A percentile compares a stretch with the other conserved stretches of the same genome.
phyloP scores from a whole-genome alignment of 1,140 invertebrate species.

The Saccostrea glomerata region DNA sequence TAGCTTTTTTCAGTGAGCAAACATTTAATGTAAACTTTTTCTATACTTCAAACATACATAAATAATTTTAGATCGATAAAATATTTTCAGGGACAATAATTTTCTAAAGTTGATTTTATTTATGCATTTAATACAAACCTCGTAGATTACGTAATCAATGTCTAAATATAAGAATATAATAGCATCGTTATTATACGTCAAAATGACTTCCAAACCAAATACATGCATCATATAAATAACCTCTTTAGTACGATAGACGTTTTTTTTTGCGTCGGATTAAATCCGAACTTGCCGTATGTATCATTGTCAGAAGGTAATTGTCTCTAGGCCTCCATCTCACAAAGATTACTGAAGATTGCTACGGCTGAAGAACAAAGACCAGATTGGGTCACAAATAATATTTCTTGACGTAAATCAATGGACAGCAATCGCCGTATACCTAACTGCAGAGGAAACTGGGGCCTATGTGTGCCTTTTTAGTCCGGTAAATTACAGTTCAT shows the following conservation, averaged over 20 bases:
- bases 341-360: conserved; percentile 36
- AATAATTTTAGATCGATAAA: not conserved
- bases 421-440: conserved; percentile 22
- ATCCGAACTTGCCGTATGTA: not conserved
- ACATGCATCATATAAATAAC: not conserved
- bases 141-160: not conserved
- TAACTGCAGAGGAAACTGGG: conserved; percentile 13
- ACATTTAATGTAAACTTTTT: not conserved
- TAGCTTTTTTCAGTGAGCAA: not conserved
- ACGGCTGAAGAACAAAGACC: conserved; percentile 20
- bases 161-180: not conserved
- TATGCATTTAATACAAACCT: not conserved
- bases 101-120: not conserved
- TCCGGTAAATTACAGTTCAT: not conserved
- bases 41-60: not conserved
- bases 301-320: conserved; percentile 29
- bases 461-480: conserved; percentile 3
- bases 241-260: not conserved
- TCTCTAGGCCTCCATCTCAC: conserved; percentile 12
- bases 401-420: conserved; percentile 34
- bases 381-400: conserved; percentile 35
- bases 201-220: not conserved
- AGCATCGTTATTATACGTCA: not conserved
- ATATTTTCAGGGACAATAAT: not conserved
- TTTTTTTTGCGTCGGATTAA: not conserved